A percentile compares a stretch with the other conserved stretches of the same genome.
These are phyloP conservation scores for Drosophila diplacantha DNA, from an alignment of 2,888 invertebrate species.

Conservation along the genomic window DNA sequence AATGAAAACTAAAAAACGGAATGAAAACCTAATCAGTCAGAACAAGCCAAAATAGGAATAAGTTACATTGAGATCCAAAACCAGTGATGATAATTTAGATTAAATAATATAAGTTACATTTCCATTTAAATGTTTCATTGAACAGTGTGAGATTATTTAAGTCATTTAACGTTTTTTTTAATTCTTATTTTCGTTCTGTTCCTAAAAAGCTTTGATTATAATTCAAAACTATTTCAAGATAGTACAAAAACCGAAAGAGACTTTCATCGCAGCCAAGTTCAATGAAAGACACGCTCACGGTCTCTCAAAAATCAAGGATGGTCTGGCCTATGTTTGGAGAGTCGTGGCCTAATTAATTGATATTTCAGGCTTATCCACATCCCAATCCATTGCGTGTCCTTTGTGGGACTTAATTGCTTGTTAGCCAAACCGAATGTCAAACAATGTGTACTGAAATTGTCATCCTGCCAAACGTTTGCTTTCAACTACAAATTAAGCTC, in stretches of 20 bases:
- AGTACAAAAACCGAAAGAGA: background rate
- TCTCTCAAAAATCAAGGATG: background rate
- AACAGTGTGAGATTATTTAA: background rate
- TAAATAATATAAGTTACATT: background rate
- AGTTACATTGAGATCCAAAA: background rate
- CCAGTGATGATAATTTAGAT: background rate
- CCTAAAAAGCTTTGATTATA: background rate
- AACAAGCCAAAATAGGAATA: background rate
- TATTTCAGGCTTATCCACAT: conserved; percentile 43
- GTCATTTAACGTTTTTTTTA: too few species aligned
- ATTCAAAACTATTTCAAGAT: background rate
- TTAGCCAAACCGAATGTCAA: conserved; percentile 55
- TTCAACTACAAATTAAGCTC: conserved; percentile 65
- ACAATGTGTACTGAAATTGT: conserved; percentile 58
- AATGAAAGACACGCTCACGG: background rate
- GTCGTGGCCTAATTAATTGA: conserved; percentile 52
- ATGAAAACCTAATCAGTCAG: conserved; percentile 1
- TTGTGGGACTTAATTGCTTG: conserved; percentile 62
- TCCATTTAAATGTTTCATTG: background rate
- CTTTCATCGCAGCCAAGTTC: background rate
- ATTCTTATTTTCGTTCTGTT: background rate
- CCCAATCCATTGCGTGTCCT: conserved; percentile 49
- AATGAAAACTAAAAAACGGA: background rate
- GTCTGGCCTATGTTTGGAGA: background rate
- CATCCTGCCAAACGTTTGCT: conserved; percentile 57